These are phyloP conservation scores for Camponotus pennsylvanicus DNA, from an alignment of 1,140 invertebrate species.

Conservation along the genomic window DNA sequence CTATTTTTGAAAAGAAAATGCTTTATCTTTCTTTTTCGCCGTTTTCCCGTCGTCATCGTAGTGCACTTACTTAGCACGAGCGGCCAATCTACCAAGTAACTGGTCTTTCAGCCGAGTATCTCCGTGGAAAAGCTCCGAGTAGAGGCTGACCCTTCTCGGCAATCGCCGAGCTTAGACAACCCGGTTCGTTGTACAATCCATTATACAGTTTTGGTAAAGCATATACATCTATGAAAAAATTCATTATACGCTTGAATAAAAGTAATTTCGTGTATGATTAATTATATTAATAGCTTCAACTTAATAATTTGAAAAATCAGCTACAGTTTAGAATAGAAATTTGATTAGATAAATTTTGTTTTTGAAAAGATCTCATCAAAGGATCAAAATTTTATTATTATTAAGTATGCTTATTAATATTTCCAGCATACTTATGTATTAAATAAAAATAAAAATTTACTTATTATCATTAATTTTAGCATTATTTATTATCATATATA, in stretches of 20 bases:
- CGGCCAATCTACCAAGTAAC: slow-evolving; percentile 60
- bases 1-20: slow-evolving; percentile 40
- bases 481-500: too few relatives aligned
- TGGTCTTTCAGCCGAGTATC: slow-evolving; percentile 43
- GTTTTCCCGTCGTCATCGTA: slow-evolving; percentile 21
- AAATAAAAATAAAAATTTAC: too few relatives aligned
- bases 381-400: background rate
- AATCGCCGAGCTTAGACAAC: slow-evolving; percentile 44
- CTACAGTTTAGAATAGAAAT: background rate
- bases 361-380: background rate
- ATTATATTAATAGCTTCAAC: background rate
- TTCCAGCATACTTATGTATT: background rate
- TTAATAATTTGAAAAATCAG: background rate
- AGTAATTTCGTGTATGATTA: background rate
- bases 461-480: too few relatives aligned
- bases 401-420: background rate
- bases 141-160: slow-evolving; percentile 39
- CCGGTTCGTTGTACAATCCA: slow-evolving; percentile 23
- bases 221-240: background rate
- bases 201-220: slow-evolving; percentile 8
- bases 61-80: slow-evolving; percentile 63
- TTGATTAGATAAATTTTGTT: background rate
- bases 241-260: slow-evolving; percentile 22
- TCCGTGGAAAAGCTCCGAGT: slow-evolving; percentile 25
- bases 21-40: slow-evolving; percentile 53